Percentiles rank a stretch among this genome's conserved stretches.
Conservation (phyloP, 2,797 vertebrate species). For the Danio choprae region DNA sequence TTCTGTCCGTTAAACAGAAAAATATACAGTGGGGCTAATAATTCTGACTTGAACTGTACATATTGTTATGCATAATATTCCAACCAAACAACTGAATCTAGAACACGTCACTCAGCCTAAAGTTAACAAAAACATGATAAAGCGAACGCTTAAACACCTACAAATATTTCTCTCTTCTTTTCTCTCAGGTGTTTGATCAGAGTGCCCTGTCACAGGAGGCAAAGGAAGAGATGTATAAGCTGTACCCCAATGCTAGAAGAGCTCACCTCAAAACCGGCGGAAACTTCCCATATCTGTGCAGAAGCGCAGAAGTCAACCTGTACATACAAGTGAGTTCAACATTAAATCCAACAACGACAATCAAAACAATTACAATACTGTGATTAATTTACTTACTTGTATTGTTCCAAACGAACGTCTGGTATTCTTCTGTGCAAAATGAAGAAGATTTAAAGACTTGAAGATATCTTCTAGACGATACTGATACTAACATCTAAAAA, state of each 20-base stretch:
- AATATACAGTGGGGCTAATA: no score
- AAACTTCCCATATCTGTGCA: conserved; percentile 96
- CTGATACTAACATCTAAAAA: no score
- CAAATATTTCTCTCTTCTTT: neutral
- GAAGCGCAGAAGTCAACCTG: conserved; percentile 97
- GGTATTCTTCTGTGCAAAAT: neutral
- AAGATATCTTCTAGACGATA: no score
- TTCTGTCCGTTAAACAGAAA: no score
- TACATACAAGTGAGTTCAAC: conserved; percentile 87
- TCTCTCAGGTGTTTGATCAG: conserved; percentile 93
- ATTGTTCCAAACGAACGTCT: neutral
- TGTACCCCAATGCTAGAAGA: conserved; percentile 93
- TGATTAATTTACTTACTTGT: neutral
- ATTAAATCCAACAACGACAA: neutral
- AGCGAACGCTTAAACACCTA: no score
- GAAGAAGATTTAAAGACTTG: neutral
- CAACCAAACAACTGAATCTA: no score
- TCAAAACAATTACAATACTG: neutral
- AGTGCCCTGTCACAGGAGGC: conserved; percentile 95
- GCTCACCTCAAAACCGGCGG: conserved; percentile 98
- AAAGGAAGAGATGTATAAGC: conserved; percentile 99
- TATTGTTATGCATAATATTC: no score
- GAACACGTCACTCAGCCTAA: no score
- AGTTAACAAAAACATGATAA: no score
- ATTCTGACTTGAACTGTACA: no score